These are phyloP conservation scores for Sarcoramphus papa DNA, from an alignment of 2,797 vertebrate genomes.

Conservation along the genomic window DNA sequence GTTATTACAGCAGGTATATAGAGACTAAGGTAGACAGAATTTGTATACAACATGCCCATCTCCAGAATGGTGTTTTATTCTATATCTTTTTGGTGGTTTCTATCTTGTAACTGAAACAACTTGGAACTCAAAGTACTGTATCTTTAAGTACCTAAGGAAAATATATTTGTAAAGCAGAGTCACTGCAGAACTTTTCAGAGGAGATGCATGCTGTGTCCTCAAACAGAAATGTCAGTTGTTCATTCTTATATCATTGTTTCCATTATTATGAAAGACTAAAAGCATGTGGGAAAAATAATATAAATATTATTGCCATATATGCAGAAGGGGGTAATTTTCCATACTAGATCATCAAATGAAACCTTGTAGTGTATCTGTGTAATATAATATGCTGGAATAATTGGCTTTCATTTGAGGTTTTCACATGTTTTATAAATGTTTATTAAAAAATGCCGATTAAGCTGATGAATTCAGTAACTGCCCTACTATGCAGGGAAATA, in stretches of 20 bases:
- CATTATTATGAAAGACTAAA: conserved; percentile 54
- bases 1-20: not conserved
- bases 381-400: not conserved
- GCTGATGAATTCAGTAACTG: not conserved
- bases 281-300: conserved; percentile 58
- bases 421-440: conserved; percentile 4
- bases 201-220: conserved; percentile 51
- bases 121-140: not conserved
- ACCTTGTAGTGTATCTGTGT: conserved; percentile 4
- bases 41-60: not conserved
- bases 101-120: not conserved
- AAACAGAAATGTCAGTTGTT: conserved; percentile 54
- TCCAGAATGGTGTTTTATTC: not conserved
- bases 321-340: conserved; percentile 44
- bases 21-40: not conserved
- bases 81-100: not conserved
- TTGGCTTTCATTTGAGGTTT: not conserved
- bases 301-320: conserved; percentile 49
- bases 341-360: not conserved
- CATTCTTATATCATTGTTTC: conserved; percentile 59
- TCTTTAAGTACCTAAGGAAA: not conserved
- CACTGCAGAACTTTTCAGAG: not conserved
- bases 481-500: not conserved
- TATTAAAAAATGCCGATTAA: not conserved
- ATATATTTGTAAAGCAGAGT: conserved; percentile 3